Evolutionary conservation across 2,113 vertebrate genomes (phyloP).

Genomic region (Pogonocichla stellata): DNA sequence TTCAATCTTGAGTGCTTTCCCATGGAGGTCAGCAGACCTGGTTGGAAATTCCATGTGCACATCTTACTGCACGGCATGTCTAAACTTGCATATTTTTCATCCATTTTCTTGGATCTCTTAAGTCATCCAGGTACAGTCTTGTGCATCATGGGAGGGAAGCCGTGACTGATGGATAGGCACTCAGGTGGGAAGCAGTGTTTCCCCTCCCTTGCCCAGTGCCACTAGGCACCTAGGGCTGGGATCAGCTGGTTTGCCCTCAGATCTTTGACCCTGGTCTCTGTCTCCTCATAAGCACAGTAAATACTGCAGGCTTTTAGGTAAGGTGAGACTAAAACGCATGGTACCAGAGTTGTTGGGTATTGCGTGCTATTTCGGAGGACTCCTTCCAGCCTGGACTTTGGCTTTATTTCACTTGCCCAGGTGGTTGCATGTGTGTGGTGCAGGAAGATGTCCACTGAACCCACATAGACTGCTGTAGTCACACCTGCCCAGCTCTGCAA

Average conservation of each 20-base stretch:
- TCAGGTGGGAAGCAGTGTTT: neutral
- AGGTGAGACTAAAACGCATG: neutral
- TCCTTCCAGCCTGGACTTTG: neutral
- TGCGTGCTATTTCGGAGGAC: neutral
- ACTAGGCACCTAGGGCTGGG: neutral
- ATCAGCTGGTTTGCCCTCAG: neutral
- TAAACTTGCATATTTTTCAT: neutral
- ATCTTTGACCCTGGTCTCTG: neutral
- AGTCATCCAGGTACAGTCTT: neutral
- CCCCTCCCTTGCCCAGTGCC: neutral
- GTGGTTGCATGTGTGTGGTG: neutral
- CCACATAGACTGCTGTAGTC: neutral
- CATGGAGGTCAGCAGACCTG: neutral
- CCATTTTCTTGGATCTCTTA: neutral
- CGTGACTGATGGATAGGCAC: neutral
- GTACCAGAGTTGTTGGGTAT: neutral
- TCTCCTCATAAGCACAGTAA: neutral
- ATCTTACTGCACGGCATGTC: neutral
- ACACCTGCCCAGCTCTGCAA: neutral
- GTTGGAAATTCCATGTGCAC: neutral
- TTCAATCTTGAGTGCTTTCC: neutral
- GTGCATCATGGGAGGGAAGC: neutral
- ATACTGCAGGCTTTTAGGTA: neutral
- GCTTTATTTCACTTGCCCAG: neutral
- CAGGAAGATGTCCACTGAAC: neutral